Percentiles rank a stretch among this genome's conserved stretches.
Conservation (phyloP, 2,888 invertebrate genomes). For the Brachyopa scutellaris region DNA sequence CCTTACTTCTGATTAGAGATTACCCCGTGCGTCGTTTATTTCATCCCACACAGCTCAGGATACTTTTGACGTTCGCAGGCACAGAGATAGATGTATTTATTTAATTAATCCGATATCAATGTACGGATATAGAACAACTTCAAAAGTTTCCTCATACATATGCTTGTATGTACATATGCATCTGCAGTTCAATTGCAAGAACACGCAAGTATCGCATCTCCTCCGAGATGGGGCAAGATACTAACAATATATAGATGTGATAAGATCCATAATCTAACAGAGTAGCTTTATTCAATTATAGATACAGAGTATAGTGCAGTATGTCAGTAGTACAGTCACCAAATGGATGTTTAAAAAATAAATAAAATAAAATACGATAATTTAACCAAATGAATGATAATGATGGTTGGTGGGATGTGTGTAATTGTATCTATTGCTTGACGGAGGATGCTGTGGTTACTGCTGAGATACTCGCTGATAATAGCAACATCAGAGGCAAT, state of each 20-base stretch:
- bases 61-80: constrained; percentile 23
- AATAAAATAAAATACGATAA: constrained; percentile 55
- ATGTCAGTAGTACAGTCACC: constrained; percentile 1
- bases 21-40: background rate
- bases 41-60: background rate
- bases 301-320: constrained; percentile 13
- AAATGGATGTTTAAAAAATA: constrained; percentile 38
- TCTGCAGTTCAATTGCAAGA: too few relatives aligned
- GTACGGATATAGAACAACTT: background rate
- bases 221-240: background rate
- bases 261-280: constrained; percentile 38
- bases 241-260: constrained; percentile 3
- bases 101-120: constrained; percentile 14
- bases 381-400: constrained; percentile 45
- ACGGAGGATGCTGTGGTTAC: constrained; percentile 14
- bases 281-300: constrained; percentile 34
- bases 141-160: constrained; percentile 27
- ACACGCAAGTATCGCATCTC: background rate
- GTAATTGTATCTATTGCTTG: constrained; percentile 3
- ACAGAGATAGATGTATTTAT: background rate
- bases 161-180: too few relatives aligned
- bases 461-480: constrained; percentile 5
- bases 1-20: background rate
- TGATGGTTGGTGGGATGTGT: constrained; percentile 6
- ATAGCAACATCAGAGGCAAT: constrained; percentile 15